phyloP scores from a whole-genome alignment of 2,797 vertebrate species.

The Spea hammondii region DNA sequence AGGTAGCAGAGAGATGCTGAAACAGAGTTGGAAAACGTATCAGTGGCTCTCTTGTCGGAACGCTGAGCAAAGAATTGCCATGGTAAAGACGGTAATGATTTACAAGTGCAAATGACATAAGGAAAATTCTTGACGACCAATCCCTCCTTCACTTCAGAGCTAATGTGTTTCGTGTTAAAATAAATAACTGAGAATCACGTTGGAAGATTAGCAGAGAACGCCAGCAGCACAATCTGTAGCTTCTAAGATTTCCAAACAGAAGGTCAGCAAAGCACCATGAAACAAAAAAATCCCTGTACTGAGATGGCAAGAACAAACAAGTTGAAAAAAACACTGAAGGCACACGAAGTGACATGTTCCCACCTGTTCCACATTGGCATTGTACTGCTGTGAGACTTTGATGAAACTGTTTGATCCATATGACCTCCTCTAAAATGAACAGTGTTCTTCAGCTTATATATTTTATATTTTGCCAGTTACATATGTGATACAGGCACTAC shows the following conservation, averaged over 20 bases:
- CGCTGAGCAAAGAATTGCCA: not conserved
- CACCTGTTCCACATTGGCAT: not conserved
- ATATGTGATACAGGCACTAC: no score
- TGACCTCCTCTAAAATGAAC: no score
- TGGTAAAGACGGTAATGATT: no score
- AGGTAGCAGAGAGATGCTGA: no score
- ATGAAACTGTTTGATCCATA: not conserved
- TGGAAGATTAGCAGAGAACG: conserved; percentile 1
- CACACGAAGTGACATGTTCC: not conserved
- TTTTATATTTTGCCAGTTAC: no score
- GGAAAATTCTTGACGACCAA: conserved; percentile 2
- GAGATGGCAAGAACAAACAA: not conserved
- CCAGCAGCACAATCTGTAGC: not conserved
- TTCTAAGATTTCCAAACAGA: not conserved
- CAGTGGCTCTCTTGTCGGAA: not conserved
- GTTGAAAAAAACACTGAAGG: not conserved
- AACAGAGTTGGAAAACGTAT: not conserved
- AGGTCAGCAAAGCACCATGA: not conserved
- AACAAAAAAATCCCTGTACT: not conserved
- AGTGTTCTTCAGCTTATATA: no score
- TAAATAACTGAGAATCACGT: conserved; percentile 7
- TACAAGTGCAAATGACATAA: not conserved
- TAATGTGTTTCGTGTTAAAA: conserved; percentile 9
- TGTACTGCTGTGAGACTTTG: not conserved
- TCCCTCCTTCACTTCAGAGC: not conserved